These are phyloP conservation scores for Lithophane ornitopus DNA, from an alignment of 2,888 invertebrate genomes.

Conservation along the genomic window DNA sequence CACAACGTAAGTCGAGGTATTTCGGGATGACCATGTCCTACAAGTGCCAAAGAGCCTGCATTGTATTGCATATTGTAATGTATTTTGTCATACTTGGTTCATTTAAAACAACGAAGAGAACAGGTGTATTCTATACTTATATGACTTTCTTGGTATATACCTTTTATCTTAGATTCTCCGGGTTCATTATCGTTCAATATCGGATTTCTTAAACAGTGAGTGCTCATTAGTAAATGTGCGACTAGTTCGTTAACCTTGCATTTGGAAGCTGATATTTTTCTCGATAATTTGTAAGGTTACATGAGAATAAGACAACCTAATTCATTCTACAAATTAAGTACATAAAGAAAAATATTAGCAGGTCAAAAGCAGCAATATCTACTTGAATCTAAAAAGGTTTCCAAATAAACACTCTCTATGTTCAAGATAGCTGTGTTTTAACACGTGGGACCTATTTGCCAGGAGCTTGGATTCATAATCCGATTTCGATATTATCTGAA, in stretches of 20 bases:
- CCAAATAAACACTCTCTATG: no score
- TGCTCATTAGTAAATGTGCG: slow-evolving; percentile 18
- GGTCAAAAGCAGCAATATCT: not conserved
- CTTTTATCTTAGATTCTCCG: slow-evolving; percentile 19
- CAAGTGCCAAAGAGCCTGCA: not conserved
- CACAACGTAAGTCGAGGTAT: not conserved
- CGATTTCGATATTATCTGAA: not conserved
- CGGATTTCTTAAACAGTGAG: slow-evolving; percentile 25
- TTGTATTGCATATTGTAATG: not conserved
- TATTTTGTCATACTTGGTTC: not conserved
- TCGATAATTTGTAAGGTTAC: not conserved
- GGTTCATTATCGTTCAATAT: slow-evolving; percentile 19
- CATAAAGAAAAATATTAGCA: not conserved
- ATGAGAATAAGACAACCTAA: not conserved
- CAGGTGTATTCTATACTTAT: not conserved
- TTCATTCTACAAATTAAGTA: not conserved
- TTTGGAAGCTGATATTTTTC: slow-evolving; percentile 10
- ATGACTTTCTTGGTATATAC: not conserved
- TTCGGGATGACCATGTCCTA: not conserved
- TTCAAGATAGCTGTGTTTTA: no score
- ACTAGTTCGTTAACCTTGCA: not conserved
- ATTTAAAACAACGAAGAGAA: not conserved
- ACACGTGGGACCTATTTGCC: no score
- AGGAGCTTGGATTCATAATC: not conserved
- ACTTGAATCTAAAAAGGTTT: not conserved